Percentiles rank a stretch among this genome's conserved stretches.
These are phyloP conservation scores for Acronicta leporina DNA, from an alignment of 2,888 invertebrate genomes.

Conservation along the genomic window DNA sequence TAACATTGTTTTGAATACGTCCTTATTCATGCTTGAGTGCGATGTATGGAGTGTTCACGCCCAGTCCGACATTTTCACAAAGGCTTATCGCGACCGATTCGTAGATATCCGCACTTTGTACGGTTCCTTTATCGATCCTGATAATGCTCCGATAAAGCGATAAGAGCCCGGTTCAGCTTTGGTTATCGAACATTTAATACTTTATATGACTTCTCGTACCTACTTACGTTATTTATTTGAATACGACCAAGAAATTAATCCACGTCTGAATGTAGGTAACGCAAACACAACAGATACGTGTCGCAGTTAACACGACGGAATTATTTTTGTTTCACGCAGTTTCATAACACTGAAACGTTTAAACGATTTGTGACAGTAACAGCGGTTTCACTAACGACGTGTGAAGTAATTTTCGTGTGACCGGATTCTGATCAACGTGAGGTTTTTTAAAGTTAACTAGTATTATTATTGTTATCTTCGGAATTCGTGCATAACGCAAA, in stretches of 20 bases:
- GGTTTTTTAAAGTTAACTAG: conserved; percentile 1
- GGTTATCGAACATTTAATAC: conserved; percentile 59
- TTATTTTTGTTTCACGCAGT: conserved; percentile 32
- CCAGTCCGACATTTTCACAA: conserved; percentile 36
- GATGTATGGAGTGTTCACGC: conserved; percentile 24
- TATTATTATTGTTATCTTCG: conserved; percentile 1
- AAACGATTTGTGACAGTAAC: conserved; percentile 28
- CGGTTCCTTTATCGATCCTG: conserved; percentile 68
- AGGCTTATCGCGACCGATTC: conserved; percentile 62
- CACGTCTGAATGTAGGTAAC: conserved; percentile 31
- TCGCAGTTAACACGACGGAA: conserved; percentile 14
- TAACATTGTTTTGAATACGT: conserved; percentile 27
- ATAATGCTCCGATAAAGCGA: conserved; percentile 66
- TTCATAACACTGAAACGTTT: conserved; percentile 34
- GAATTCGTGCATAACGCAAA: conserved; percentile 25
- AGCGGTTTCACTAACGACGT: conserved; percentile 18
- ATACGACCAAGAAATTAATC: conserved; percentile 22
- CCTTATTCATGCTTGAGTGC: conserved; percentile 40
- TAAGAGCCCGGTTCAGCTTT: conserved; percentile 63
- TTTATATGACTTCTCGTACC: conserved; percentile 29
- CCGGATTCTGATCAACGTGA: conserved; percentile 21
- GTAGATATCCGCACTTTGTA: conserved; percentile 66
- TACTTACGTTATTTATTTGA: conserved; percentile 22
- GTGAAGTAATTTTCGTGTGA: conserved; percentile 24
- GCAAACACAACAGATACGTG: conserved; percentile 22